A percentile compares a stretch with the other conserved stretches of the same genome.
Evolutionary conservation across 2,888 invertebrate species (phyloP).

Genomic region (Pyrrhia umbra): DNA sequence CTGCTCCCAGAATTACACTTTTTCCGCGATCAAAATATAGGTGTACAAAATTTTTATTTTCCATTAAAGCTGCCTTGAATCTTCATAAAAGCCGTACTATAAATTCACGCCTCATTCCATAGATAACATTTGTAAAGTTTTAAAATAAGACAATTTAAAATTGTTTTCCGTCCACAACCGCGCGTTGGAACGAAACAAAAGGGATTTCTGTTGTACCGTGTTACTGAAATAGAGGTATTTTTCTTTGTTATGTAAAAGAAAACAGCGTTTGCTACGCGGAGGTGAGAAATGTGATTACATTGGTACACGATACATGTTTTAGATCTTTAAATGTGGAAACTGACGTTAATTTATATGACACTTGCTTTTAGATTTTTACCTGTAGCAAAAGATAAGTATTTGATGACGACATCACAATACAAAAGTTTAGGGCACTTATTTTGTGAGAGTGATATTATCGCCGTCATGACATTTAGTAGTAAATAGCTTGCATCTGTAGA

Average conservation of each 20-base stretch:
- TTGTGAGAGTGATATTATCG: too few species aligned
- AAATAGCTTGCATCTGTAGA: too few species aligned
- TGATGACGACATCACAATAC: too few species aligned
- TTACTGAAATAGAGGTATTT: conserved; percentile 52
- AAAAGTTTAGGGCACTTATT: too few species aligned
- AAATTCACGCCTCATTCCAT: conserved; percentile 38
- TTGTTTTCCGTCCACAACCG: conserved; percentile 40
- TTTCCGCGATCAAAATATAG: not conserved
- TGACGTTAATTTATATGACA: conserved; percentile 22
- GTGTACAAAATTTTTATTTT: not conserved
- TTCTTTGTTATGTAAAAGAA: conserved; percentile 52
- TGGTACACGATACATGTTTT: conserved; percentile 38
- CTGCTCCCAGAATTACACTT: not conserved
- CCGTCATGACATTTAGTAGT: too few species aligned
- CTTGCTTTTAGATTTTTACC: not conserved
- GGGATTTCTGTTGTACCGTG: conserved; percentile 48
- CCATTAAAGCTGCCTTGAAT: conserved; percentile 4
- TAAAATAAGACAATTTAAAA: conserved; percentile 60
- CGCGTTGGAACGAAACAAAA: conserved; percentile 51
- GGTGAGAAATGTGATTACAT: conserved; percentile 33
- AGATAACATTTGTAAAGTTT: conserved; percentile 45
- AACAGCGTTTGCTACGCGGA: conserved; percentile 29
- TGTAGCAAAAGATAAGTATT: too few species aligned
- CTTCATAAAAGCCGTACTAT: conserved; percentile 4
- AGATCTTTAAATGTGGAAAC: not conserved